Conservation (phyloP, 37 sponge, comb jelly and placozoan genomes). For the Cliona cf. orientalis region DNA sequence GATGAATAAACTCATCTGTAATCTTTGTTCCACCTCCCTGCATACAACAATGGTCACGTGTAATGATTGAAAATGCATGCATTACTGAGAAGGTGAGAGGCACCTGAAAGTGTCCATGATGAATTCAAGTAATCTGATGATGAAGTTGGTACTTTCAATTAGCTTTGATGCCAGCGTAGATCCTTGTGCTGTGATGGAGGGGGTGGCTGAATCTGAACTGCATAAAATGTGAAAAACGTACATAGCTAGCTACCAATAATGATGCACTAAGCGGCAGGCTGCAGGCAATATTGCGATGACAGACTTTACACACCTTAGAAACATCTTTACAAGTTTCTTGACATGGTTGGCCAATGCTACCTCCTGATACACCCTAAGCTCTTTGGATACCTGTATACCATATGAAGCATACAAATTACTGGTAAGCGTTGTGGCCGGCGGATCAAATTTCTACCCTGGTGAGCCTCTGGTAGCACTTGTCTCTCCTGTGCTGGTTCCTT, state of each 20-base stretch:
- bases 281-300: neutral
- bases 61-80: too few relatives aligned
- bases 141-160: neutral
- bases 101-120: conserved; percentile 46
- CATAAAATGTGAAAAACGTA: too few relatives aligned
- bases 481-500: conserved; percentile 78
- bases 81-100: too few relatives aligned
- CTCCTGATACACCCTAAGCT: conserved; percentile 13
- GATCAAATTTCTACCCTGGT: conserved; percentile 32
- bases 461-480: conserved; percentile 71
- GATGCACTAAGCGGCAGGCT: neutral
- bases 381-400: conserved; percentile 13
- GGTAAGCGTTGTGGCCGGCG: too few relatives aligned
- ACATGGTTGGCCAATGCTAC: neutral
- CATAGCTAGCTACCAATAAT: neutral
- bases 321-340: neutral
- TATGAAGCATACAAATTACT: neutral
- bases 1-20: conserved; percentile 50
- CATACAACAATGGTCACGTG: too few relatives aligned
- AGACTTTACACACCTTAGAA: too few relatives aligned
- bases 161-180: conserved; percentile 1
- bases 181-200: neutral
- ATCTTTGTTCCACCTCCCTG: conserved; percentile 44
- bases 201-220: neutral
- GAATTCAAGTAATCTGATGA: conserved; percentile 23